Base-by-base conservation (phyloP, 2,888 invertebrate genomes). In the Dioctria rufipes region DNA sequence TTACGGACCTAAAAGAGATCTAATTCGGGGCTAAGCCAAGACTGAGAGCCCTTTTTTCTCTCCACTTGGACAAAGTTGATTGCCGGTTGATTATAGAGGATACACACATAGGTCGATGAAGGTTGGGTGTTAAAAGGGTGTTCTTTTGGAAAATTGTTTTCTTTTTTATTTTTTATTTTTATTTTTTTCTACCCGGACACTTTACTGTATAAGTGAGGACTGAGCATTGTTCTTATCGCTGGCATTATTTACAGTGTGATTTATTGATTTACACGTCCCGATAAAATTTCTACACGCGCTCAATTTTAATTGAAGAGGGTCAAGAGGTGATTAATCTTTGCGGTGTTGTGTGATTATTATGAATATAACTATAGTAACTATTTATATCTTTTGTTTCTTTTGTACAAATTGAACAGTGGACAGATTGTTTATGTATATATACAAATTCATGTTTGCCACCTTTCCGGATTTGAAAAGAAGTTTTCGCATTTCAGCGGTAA, bases 61-160 rank as follows among this genome's bases (percentile, higher is more conserved):
- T 69, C 69, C 49, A 69, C 51, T 69, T 51, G 69, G 69, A 69
- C 69, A 69, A n/a, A 69, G 69, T 69, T 69, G 69, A 69, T 69
- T 69, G 69, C 37, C 51, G 69, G 69, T 69, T 69, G 69, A 69
- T 69, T 69, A 51, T 51, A 37, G n/a, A 51, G 69, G 39, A 37
- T 46, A 51, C 49, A 25, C 25, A 25, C 25, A 25, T 25, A 69
- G 69, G 69, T 69, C 69, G n/a, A 51, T 39, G 54, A 51, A 69
- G 69, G 51, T 69, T 51, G 51, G n/a, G 69, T 49, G 69, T 49
- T 9, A 51, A 69, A 69, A 69, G 69, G 69, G 69, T 69, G 49
- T 69, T 51, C 51, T 69, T 8, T 51, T 37, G 37, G 69, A 51
- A 69, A 69, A 69, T 69, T 69, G 69, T 69, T 69, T 69, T 54